A percentile compares a stretch with the other conserved stretches of the same genome.
phyloP scores from a whole-genome alignment of 2,888 invertebrate species.

The Tinea pellionella region DNA sequence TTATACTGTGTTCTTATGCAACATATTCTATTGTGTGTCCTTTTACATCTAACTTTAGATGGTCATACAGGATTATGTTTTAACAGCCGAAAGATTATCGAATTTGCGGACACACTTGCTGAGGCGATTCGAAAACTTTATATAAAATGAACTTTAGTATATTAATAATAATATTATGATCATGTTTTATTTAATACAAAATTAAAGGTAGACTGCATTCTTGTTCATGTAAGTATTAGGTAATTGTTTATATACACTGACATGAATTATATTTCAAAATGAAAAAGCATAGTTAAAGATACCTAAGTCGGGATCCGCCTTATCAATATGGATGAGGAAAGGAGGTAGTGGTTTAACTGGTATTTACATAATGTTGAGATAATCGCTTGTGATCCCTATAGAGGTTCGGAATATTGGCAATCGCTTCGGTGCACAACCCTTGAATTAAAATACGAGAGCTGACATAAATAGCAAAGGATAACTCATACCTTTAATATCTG shows the following conservation, averaged over 20 bases:
- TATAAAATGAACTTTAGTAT: no score
- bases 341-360: constrained; percentile 17
- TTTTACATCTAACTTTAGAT: neutral
- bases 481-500: neutral
- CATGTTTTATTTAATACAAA: no score
- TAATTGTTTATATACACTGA: no score
- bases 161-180: no score
- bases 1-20: neutral
- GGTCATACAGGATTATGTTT: no score
- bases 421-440: constrained; percentile 12
- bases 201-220: no score
- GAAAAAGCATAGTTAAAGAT: constrained; percentile 3
- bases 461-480: neutral
- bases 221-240: no score
- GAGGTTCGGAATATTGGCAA: constrained; percentile 7
- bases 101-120: no score
- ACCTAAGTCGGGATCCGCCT: constrained; percentile 12
- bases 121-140: no score
- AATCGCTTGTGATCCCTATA: constrained; percentile 19
- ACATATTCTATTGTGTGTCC: no score
- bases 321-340: constrained; percentile 20
- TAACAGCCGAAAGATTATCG: no score
- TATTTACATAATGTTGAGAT: constrained; percentile 23
- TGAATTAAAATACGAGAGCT: constrained; percentile 2
- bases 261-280: neutral